Percentiles rank a stretch among this genome's conserved stretches.
Conservation (phyloP, 2,888 invertebrate genomes). For the Augochlorella aurata region DNA sequence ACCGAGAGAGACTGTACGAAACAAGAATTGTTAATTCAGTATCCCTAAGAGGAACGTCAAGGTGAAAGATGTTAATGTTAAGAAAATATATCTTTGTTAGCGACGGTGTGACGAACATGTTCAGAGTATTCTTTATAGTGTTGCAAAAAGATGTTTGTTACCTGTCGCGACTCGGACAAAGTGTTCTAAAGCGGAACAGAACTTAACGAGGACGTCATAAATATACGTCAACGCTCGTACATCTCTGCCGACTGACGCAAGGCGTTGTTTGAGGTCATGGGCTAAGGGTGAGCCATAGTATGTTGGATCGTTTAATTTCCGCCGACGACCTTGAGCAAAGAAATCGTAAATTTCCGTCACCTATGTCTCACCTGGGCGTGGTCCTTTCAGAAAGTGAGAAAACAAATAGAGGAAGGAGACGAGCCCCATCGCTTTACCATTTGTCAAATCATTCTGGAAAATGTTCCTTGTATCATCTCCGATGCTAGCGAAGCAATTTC, state of each 20-base stretch:
- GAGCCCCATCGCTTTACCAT: neutral
- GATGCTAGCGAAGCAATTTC: too few species aligned
- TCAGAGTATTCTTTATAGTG: neutral
- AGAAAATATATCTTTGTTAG: neutral
- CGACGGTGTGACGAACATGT: neutral
- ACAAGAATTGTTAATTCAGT: too few species aligned
- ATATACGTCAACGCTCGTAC: constrained; percentile 42
- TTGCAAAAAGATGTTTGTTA: neutral
- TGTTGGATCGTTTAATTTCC: constrained; percentile 61
- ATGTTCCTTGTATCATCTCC: neutral
- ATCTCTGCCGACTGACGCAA: constrained; percentile 46
- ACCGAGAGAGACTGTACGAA: too few species aligned
- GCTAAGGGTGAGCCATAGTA: constrained; percentile 46
- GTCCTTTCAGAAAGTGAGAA: constrained; percentile 29
- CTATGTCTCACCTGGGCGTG: constrained; percentile 56
- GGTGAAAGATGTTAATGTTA: neutral
- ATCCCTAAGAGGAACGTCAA: too few species aligned
- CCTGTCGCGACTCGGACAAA: neutral
- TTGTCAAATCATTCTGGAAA: neutral
- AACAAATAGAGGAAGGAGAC: constrained; percentile 31
- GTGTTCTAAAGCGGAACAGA: constrained; percentile 9
- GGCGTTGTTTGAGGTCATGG: constrained; percentile 41
- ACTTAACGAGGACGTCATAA: constrained; percentile 46
- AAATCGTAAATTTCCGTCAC: constrained; percentile 66
- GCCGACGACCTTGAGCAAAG: constrained; percentile 61